These are phyloP conservation scores for Psittacula echo DNA, from an alignment of 2,797 vertebrate genomes.

Conservation along the genomic window DNA sequence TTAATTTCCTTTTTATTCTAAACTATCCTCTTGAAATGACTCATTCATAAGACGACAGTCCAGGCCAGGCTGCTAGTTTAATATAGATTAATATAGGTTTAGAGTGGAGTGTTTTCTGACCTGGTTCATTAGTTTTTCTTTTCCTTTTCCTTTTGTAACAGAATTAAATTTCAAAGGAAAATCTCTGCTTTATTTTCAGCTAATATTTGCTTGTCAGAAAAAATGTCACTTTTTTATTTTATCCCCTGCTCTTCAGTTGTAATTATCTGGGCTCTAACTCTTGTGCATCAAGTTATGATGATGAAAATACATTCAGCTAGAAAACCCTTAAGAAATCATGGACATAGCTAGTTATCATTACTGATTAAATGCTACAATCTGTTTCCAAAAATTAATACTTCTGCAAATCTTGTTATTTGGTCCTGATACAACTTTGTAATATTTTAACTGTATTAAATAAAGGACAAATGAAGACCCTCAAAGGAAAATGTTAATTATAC, in stretches of 20 bases:
- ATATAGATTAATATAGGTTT: neutral
- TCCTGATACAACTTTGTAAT: neutral
- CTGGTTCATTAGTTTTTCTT: neutral
- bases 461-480: neutral
- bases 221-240: neutral
- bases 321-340: neutral
- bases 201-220: constrained; percentile 20
- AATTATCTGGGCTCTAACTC: neutral
- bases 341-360: neutral
- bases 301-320: neutral
- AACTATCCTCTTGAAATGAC: neutral
- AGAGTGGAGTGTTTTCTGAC: neutral
- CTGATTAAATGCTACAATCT: neutral
- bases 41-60: neutral
- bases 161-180: neutral
- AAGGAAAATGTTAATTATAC: neutral
- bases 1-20: neutral
- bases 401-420: neutral
- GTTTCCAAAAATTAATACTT: neutral
- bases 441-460: neutral
- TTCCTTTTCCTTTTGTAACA: neutral
- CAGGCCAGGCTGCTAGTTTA: neutral
- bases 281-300: neutral
- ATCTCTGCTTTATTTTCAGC: neutral
- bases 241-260: neutral